Percentiles rank a stretch among this genome's conserved stretches.
Conservation (phyloP, 2,888 invertebrate genomes). For the Apeira syringaria region DNA sequence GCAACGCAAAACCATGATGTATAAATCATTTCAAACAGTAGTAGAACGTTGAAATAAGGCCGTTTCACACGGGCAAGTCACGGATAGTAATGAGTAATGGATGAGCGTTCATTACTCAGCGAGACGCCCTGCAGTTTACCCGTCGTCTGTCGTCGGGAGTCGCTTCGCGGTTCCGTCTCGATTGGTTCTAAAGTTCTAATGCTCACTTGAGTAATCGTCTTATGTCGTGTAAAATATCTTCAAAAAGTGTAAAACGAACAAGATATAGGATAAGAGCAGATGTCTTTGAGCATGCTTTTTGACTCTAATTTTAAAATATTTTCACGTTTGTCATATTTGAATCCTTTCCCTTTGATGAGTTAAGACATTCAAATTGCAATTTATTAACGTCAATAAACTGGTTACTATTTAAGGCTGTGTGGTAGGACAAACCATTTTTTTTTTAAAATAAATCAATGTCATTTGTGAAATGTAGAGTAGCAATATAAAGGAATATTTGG, state of each 20-base stretch:
- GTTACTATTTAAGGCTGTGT: no score
- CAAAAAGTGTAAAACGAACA: slow-evolving; percentile 31
- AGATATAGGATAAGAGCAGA: slow-evolving; percentile 28
- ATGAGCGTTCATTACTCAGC: slow-evolving; percentile 68
- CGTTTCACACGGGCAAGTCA: slow-evolving; percentile 60
- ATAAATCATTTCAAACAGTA: slow-evolving; percentile 37
- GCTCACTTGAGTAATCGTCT: slow-evolving; percentile 29
- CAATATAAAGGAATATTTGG: no score
- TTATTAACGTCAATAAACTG: no score
- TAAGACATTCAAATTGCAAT: no score
- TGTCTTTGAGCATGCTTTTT: no score
- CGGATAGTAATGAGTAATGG: slow-evolving; percentile 63
- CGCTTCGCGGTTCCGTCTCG: slow-evolving; percentile 29
- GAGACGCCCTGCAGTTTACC: slow-evolving; percentile 63
- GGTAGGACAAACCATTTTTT: no score
- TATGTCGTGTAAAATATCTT: slow-evolving; percentile 22
- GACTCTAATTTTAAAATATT: no score
- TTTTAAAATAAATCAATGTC: no score
- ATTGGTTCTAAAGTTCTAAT: slow-evolving; percentile 39
- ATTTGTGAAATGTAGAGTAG: no score
- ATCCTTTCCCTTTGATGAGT: no score
- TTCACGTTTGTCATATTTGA: no score
- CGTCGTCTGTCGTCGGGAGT: slow-evolving; percentile 62
- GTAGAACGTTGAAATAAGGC: slow-evolving; percentile 62
- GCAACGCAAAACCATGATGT: slow-evolving; percentile 26